These are phyloP conservation scores for Ommatoiulus sabulosus DNA, from an alignment of 2,888 invertebrate species.

Conservation along the genomic window DNA sequence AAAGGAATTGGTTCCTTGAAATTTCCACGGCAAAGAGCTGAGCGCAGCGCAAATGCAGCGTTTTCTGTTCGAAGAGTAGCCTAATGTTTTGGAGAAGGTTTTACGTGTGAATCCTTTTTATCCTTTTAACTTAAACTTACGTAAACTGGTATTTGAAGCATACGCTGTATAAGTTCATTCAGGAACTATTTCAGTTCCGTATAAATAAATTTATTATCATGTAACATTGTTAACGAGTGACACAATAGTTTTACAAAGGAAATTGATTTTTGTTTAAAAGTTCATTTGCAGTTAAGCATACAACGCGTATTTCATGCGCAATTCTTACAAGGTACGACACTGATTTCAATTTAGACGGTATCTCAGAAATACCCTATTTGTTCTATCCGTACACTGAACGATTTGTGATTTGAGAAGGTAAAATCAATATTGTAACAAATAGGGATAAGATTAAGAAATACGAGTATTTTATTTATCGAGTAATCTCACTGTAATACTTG, in stretches of 20 bases:
- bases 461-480: not conserved
- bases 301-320: too few relatives aligned
- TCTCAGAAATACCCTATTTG: not conserved
- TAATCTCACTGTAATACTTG: not conserved
- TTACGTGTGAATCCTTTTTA: too few relatives aligned
- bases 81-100: too few relatives aligned
- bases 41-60: too few relatives aligned
- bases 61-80: too few relatives aligned
- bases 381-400: not conserved
- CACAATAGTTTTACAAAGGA: not conserved
- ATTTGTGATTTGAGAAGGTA: not conserved
- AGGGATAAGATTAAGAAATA: not conserved
- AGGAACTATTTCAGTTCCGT: not conserved
- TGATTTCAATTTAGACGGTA: not conserved
- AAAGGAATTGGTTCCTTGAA: too few relatives aligned
- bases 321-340: not conserved
- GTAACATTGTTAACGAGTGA: not conserved
- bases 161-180: not conserved
- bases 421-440: slow-evolving; percentile 13
- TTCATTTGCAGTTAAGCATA: not conserved
- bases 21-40: too few relatives aligned
- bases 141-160: too few relatives aligned
- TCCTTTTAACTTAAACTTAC: too few relatives aligned
- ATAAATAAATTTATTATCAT: slow-evolving; percentile 28
- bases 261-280: not conserved